phyloP scores from a whole-genome alignment of 1,140 invertebrate species.

The Bombus polaris region DNA sequence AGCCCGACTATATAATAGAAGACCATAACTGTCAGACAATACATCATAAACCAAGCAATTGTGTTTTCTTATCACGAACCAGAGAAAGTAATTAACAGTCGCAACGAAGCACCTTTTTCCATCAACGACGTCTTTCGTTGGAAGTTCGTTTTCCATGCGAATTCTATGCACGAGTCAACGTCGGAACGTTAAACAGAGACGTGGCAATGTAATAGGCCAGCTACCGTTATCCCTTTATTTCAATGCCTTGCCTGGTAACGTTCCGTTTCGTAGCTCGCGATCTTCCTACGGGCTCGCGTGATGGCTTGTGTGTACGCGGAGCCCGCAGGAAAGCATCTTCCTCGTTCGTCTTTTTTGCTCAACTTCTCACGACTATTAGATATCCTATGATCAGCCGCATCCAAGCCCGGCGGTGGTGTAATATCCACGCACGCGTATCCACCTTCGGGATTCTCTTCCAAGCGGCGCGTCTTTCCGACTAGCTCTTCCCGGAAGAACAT shows the following conservation, averaged over 20 bases:
- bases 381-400: constrained; percentile 44
- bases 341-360: constrained; percentile 23
- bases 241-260: constrained; percentile 15
- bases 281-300: constrained; percentile 23
- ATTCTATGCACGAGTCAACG: not conserved
- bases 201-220: not conserved
- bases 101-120: not conserved
- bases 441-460: constrained; percentile 35
- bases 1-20: not conserved
- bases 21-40: not conserved
- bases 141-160: not conserved
- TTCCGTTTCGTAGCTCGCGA: constrained; percentile 23
- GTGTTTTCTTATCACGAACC: not conserved
- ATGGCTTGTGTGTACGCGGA: not conserved
- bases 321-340: constrained; percentile 17
- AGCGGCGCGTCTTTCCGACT: constrained; percentile 21
- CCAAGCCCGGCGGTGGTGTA: constrained; percentile 32
- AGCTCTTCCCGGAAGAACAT: constrained; percentile 31
- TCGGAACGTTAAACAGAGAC: not conserved
- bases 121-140: not conserved
- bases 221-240: constrained; percentile 52
- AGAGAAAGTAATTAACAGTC: constrained; percentile 34
- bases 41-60: not conserved
- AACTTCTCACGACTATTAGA: constrained; percentile 48
- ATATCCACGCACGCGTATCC: constrained; percentile 39